Evolutionary conservation across 1,140 invertebrate genomes (phyloP).

Genomic region (Aphidius gifuensis): DNA sequence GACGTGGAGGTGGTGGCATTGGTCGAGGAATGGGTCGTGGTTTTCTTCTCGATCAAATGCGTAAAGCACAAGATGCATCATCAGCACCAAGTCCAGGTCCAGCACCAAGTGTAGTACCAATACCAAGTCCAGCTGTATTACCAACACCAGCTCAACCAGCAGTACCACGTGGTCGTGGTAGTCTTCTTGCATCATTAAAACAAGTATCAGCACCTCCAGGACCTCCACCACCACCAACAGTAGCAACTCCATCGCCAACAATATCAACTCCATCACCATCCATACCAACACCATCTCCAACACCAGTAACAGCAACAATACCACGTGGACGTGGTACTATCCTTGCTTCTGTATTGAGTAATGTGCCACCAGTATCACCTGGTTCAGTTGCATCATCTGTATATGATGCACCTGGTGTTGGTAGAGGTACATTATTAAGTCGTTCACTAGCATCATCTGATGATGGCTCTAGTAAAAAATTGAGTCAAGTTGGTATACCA

Average conservation of each 20-base stretch:
- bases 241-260: not conserved
- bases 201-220: not conserved
- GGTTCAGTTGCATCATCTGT: not conserved
- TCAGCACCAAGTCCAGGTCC: not conserved
- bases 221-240: not conserved
- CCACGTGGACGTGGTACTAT: not conserved
- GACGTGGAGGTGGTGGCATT: conserved; percentile 1
- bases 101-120: too few species aligned
- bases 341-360: not conserved
- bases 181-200: not conserved
- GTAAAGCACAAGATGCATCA: conserved; percentile 4
- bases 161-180: too few species aligned
- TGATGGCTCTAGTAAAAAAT: too few species aligned
- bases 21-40: conserved; percentile 15
- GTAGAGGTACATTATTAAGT: not conserved
- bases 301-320: not conserved
- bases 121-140: too few species aligned
- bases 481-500: too few species aligned
- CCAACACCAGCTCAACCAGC: too few species aligned
- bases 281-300: not conserved
- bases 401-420: not conserved
- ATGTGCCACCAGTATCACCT: not conserved
- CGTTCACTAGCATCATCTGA: too few species aligned
- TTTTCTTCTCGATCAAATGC: conserved; percentile 4
- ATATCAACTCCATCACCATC: not conserved